phyloP scores from a whole-genome alignment of 2,113 vertebrate species.

The Gasterosteus aculeatus region DNA sequence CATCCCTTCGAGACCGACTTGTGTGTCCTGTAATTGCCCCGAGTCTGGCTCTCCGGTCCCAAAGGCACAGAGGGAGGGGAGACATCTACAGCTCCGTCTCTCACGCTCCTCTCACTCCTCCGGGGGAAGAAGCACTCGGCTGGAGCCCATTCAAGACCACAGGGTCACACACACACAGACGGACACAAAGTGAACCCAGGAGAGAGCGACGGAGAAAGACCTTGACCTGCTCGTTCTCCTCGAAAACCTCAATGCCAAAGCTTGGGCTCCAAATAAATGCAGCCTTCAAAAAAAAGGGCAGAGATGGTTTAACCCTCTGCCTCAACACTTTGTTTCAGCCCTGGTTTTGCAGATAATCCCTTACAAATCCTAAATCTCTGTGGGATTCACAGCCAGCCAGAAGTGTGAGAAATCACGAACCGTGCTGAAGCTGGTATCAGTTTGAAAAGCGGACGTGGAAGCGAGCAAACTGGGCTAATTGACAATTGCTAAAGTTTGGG shows the following conservation, averaged over 20 bases:
- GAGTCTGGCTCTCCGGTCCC: slow-evolving; percentile 41
- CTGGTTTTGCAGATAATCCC: slow-evolving; percentile 66
- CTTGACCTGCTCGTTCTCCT: slow-evolving; percentile 69
- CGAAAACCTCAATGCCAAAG: slow-evolving; percentile 55
- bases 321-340: slow-evolving; percentile 62
- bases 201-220: slow-evolving; percentile 43
- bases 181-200: slow-evolving; percentile 3
- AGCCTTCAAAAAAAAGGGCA: slow-evolving; percentile 46
- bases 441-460: slow-evolving; percentile 13
- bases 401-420: slow-evolving; percentile 56
- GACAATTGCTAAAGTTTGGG: neutral
- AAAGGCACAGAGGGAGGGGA: slow-evolving; percentile 43
- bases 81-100: slow-evolving; percentile 59
- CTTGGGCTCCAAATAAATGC: slow-evolving; percentile 64
- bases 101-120: slow-evolving; percentile 57
- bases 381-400: slow-evolving; percentile 53
- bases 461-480: neutral
- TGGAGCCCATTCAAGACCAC: slow-evolving; percentile 67
- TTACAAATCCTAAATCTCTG: slow-evolving; percentile 69
- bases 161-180: slow-evolving; percentile 33
- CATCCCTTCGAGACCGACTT: slow-evolving; percentile 49
- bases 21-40: slow-evolving; percentile 60
- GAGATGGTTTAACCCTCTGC: slow-evolving; percentile 63
- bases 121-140: slow-evolving; percentile 57
- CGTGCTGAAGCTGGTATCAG: neutral